phyloP scores from a whole-genome alignment of 2,113 vertebrate genomes.

The chimpanzee (Pan troglodytes) region DNA sequence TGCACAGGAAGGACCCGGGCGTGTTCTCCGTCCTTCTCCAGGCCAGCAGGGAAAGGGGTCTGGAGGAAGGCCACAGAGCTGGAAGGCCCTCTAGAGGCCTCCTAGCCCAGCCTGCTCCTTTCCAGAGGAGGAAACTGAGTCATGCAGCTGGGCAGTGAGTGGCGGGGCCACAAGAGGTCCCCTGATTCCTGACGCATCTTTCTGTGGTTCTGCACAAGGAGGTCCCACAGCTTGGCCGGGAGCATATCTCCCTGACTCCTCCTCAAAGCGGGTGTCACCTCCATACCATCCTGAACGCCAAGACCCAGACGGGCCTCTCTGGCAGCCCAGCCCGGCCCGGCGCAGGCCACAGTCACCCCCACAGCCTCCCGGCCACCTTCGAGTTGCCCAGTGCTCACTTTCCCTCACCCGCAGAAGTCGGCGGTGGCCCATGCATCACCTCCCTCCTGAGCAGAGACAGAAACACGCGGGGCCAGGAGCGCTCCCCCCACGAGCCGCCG shows the following conservation, averaged over 20 bases:
- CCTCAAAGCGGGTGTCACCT: not conserved
- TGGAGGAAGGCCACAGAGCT: not conserved
- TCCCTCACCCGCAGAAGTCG: not conserved
- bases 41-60: not conserved
- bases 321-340: too few relatives aligned
- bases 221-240: not conserved
- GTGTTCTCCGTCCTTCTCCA: not conserved
- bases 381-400: too few relatives aligned
- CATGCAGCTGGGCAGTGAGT: not conserved
- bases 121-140: not conserved
- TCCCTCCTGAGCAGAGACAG: not conserved
- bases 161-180: fast-evolving
- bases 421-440: not conserved
- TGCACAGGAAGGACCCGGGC: too few relatives aligned
- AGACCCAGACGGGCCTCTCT: too few relatives aligned
- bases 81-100: not conserved
- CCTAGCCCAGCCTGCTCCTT: not conserved
- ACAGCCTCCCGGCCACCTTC: not conserved
- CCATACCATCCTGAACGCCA: fast-evolving
- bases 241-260: not conserved
- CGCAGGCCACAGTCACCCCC: not conserved
- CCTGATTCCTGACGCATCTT: not conserved
- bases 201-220: not conserved
- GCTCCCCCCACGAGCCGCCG: not conserved
- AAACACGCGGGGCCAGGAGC: not conserved